These are phyloP conservation scores for Urocyon cinereoargenteus DNA, from an alignment of 2,797 vertebrate genomes.

Conservation along the genomic window DNA sequence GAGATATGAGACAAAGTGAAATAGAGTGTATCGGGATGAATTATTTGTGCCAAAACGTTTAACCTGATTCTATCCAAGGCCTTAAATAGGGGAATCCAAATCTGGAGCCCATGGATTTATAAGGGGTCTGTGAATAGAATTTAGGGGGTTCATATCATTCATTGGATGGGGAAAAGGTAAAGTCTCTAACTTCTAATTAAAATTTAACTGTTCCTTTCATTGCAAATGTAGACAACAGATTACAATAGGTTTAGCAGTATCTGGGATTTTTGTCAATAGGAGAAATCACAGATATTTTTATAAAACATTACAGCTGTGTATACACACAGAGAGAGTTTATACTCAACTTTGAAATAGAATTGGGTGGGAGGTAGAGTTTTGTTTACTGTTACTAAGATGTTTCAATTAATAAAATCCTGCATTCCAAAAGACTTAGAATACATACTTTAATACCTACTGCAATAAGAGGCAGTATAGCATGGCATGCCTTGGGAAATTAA, in stretches of 20 bases:
- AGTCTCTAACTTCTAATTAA: not conserved
- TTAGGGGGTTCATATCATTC: not conserved
- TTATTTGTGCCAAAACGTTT: not conserved
- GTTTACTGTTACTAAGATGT: not conserved
- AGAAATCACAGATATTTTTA: not conserved
- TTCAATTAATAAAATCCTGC: not conserved
- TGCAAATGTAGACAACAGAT: not conserved
- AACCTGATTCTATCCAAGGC: not conserved
- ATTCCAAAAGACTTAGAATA: not conserved
- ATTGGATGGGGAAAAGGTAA: not conserved
- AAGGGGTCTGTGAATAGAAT: not conserved
- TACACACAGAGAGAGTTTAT: not conserved
- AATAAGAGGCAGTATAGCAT: not conserved
- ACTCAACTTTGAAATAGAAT: not conserved
- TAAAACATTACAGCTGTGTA: not conserved
- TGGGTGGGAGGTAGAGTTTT: not conserved
- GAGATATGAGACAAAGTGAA: not conserved
- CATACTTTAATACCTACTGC: not conserved
- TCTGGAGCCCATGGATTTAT: not conserved
- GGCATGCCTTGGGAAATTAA: not conserved
- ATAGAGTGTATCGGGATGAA: not conserved
- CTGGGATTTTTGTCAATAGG: not conserved
- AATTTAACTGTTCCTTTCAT: not conserved
- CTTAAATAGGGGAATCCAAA: not conserved
- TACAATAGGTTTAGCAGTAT: not conserved